Conservation (phyloP, 2,888 invertebrate genomes). For the Andrena dorsata region DNA sequence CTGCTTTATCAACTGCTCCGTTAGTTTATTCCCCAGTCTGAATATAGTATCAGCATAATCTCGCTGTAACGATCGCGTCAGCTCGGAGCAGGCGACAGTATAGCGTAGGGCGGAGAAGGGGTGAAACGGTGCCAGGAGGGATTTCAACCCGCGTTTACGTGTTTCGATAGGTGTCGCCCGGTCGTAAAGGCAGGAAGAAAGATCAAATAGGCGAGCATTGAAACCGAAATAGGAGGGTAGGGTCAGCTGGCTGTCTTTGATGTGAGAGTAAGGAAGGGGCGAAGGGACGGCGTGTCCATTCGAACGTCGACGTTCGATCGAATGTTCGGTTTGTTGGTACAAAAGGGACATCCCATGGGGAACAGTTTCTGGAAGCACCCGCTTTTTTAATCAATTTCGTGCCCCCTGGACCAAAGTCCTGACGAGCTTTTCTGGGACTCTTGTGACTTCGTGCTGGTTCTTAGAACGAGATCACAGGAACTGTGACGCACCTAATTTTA, state of each 20-base stretch:
- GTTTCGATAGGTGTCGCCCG: conserved; percentile 72
- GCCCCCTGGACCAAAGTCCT: conserved; percentile 9
- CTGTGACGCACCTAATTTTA: no score
- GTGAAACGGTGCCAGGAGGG: conserved; percentile 39
- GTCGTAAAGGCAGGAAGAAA: conserved; percentile 72
- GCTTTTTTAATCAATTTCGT: conserved; percentile 60
- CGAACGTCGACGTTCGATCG: conserved; percentile 55
- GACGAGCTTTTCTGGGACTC: background rate
- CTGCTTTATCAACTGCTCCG: conserved; percentile 4
- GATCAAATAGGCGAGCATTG: conserved; percentile 72
- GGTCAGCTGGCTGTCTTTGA: conserved; percentile 67
- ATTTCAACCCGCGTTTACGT: conserved; percentile 76
- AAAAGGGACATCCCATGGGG: conserved; percentile 56
- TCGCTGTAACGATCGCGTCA: conserved; percentile 42
- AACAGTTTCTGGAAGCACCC: conserved; percentile 27
- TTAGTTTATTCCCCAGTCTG: conserved; percentile 39
- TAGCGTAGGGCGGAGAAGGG: background rate
- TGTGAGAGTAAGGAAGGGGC: conserved; percentile 52
- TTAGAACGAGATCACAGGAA: background rate
- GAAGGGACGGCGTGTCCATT: conserved; percentile 45
- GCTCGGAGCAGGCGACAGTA: background rate
- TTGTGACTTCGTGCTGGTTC: conserved; percentile 2
- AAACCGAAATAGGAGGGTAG: conserved; percentile 50
- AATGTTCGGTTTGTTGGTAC: conserved; percentile 51
- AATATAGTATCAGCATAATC: conserved; percentile 55